phyloP scores from a whole-genome alignment of 2,113 vertebrate species.

The Gobio gobio region DNA sequence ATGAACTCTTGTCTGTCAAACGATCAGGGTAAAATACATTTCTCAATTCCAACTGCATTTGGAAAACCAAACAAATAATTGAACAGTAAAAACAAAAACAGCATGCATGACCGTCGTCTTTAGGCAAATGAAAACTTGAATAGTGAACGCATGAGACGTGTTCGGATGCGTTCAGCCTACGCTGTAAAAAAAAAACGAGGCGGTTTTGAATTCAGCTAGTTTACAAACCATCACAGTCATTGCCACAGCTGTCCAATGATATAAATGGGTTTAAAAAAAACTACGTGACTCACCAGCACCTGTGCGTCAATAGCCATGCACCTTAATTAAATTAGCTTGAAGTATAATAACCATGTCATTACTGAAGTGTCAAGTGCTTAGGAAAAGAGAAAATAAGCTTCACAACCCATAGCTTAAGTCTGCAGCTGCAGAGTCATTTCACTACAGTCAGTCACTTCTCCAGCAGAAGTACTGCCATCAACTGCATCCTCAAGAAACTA shows the following conservation, averaged over 20 bases:
- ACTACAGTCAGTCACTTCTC: not conserved
- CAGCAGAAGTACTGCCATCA: not conserved
- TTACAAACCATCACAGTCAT: not conserved
- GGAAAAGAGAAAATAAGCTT: not conserved
- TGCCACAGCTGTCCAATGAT: not conserved
- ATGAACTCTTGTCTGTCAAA: too few relatives aligned
- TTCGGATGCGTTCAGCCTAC: not conserved
- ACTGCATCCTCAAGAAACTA: not conserved
- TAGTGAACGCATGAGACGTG: not conserved
- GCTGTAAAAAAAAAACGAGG: not conserved
- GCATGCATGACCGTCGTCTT: too few relatives aligned
- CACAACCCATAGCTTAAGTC: not conserved
- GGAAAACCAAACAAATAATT: not conserved
- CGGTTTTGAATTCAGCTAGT: not conserved
- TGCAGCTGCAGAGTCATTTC: not conserved
- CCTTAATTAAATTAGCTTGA: conserved; percentile 6
- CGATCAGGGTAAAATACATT: not conserved
- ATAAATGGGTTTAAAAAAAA: not conserved
- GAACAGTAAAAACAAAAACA: not conserved
- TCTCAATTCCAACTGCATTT: not conserved
- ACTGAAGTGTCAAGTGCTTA: not conserved
- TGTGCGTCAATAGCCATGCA: not conserved
- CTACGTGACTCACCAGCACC: not conserved
- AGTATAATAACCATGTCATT: not conserved
- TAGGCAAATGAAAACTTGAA: not conserved